Conservation (phyloP, 2,113 vertebrate species). For the Lonchura striata region DNA sequence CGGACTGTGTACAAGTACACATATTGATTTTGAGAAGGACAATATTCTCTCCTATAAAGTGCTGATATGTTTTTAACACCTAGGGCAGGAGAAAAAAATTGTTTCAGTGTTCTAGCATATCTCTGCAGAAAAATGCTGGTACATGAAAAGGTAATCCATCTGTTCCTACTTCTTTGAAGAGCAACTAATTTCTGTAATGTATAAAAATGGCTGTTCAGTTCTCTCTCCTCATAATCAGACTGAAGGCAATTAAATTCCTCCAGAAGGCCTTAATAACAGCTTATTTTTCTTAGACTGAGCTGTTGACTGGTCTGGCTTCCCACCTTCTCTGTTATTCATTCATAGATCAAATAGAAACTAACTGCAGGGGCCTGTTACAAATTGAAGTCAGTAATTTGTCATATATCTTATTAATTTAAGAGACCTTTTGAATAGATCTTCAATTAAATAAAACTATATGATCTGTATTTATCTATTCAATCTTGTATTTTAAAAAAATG, state of each 20-base stretch:
- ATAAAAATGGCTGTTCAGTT: neutral
- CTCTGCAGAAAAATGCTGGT: neutral
- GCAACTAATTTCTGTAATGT: neutral
- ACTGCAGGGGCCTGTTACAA: neutral
- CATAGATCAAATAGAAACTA: neutral
- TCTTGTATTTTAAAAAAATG: neutral
- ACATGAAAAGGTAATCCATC: neutral
- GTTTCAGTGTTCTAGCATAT: neutral
- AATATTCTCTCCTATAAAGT: neutral
- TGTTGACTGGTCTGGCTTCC: neutral
- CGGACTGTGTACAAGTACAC: neutral
- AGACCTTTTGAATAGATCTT: neutral
- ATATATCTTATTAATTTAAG: neutral
- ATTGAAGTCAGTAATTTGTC: neutral
- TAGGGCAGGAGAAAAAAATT: neutral
- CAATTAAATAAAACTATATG: neutral
- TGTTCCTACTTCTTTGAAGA: neutral
- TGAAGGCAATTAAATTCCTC: neutral
- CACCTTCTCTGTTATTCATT: neutral
- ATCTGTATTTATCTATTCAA: neutral
- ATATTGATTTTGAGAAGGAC: neutral
- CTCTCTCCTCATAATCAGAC: neutral
- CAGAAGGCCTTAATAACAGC: neutral
- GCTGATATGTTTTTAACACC: neutral
- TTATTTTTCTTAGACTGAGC: neutral